A percentile compares a stretch with the other conserved stretches of the same genome.
These are phyloP conservation scores for Sternotherus odoratus DNA, from an alignment of 2,797 vertebrate genomes.

Conservation along the genomic window DNA sequence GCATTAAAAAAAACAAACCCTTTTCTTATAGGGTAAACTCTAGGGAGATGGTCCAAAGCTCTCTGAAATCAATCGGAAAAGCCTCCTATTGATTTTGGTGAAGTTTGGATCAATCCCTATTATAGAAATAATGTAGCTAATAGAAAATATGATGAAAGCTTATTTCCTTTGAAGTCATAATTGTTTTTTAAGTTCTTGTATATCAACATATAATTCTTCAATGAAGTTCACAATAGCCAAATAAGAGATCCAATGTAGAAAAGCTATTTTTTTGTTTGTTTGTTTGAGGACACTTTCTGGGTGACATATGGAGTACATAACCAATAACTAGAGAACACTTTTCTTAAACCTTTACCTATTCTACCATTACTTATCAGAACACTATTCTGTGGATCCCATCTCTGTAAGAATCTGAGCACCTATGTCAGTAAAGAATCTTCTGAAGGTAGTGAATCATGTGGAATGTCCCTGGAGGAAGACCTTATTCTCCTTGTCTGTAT, in stretches of 20 bases:
- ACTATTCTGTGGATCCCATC: background rate
- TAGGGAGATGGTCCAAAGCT: background rate
- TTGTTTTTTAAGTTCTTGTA: background rate
- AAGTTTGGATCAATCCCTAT: background rate
- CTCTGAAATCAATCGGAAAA: background rate
- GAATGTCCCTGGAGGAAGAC: background rate
- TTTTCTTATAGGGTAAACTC: background rate
- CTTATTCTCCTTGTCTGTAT: background rate
- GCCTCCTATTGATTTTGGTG: background rate
- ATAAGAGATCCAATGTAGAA: background rate
- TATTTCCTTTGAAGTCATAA: background rate
- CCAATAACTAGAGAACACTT: background rate
- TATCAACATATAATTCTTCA: background rate
- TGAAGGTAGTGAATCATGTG: background rate
- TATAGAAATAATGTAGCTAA: background rate
- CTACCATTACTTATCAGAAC: background rate
- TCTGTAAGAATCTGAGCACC: background rate
- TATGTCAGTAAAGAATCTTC: background rate
- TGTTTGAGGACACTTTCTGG: background rate
- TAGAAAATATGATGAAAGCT: background rate
- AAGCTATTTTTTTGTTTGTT: too few relatives aligned
- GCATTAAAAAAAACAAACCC: background rate
- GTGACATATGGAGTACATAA: background rate
- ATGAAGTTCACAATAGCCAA: background rate
- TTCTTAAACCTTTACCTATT: background rate